phyloP scores from a whole-genome alignment of 2,888 invertebrate species.

The Eupithecia dodoneata region DNA sequence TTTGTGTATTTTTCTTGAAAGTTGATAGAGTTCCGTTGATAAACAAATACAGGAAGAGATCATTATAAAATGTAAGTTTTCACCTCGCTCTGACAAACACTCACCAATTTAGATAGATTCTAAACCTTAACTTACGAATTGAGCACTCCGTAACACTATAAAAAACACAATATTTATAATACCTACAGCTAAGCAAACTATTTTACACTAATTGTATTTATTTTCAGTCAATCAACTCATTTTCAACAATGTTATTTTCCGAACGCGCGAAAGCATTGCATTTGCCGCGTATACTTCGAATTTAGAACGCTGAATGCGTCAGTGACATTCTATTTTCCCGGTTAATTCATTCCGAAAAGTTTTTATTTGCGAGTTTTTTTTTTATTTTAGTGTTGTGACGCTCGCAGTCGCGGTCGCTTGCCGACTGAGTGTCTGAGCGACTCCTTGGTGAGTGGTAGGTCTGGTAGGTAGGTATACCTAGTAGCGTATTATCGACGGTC shows the following conservation, averaged over 20 bases:
- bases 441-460: conserved; percentile 70
- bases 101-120: conserved; percentile 28
- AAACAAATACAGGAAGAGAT: background rate
- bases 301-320: conserved; percentile 62
- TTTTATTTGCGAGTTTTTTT: conserved; percentile 47
- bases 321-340: conserved; percentile 59
- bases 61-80: conserved; percentile 10
- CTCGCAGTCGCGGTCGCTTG: conserved; percentile 67
- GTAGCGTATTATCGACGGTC: conserved; percentile 70
- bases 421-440: conserved; percentile 62
- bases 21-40: background rate
- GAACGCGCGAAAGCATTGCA: conserved; percentile 48
- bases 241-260: conserved; percentile 26
- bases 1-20: background rate
- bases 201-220: conserved; percentile 11
- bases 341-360: conserved; percentile 55
- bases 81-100: conserved; percentile 37
- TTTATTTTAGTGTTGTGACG: conserved; percentile 46
- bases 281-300: conserved; percentile 64
- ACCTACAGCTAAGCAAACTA: conserved; percentile 5
- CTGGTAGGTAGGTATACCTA: conserved; percentile 44
- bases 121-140: conserved; percentile 25
- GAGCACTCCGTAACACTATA: conserved; percentile 28
- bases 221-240: conserved; percentile 37
- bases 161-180: conserved; percentile 18